Evolutionary conservation across 2,888 invertebrate species (phyloP).

Genomic region (Stenodema calcarata): DNA sequence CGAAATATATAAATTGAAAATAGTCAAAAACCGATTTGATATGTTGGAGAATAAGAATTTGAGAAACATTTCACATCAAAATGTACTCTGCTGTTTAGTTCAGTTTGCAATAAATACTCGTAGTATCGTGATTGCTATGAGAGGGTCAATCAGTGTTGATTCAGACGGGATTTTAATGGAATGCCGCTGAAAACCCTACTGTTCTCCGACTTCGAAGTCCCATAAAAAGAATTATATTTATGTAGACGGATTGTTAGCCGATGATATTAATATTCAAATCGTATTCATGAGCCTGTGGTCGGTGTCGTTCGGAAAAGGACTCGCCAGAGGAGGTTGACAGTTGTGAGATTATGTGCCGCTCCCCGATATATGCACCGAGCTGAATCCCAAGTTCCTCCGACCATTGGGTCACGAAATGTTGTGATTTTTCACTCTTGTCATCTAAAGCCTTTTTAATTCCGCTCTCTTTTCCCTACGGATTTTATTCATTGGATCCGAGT

Average conservation of each 20-base stretch:
- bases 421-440: not conserved
- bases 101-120: no score
- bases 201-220: no score
- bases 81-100: no score
- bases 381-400: not conserved
- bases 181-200: no score
- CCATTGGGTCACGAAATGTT: conserved; percentile 1
- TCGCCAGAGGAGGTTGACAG: conserved; percentile 32
- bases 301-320: conserved; percentile 1
- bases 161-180: no score
- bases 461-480: not conserved
- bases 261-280: conserved; percentile 36
- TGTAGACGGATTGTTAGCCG: conserved; percentile 22
- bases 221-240: conserved; percentile 17
- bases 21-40: no score
- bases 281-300: conserved; percentile 31
- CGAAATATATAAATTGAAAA: no score
- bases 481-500: not conserved
- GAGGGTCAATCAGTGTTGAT: no score
- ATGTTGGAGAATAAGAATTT: no score
- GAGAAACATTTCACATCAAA: no score
- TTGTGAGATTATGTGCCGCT: conserved; percentile 16
- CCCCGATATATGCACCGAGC: conserved; percentile 10
- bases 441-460: not conserved
- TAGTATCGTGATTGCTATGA: no score